Percentiles rank a stretch among this genome's conserved stretches.
These are phyloP conservation scores for Anhinga anhinga DNA, from an alignment of 2,113 vertebrate genomes.

Conservation along the genomic window DNA sequence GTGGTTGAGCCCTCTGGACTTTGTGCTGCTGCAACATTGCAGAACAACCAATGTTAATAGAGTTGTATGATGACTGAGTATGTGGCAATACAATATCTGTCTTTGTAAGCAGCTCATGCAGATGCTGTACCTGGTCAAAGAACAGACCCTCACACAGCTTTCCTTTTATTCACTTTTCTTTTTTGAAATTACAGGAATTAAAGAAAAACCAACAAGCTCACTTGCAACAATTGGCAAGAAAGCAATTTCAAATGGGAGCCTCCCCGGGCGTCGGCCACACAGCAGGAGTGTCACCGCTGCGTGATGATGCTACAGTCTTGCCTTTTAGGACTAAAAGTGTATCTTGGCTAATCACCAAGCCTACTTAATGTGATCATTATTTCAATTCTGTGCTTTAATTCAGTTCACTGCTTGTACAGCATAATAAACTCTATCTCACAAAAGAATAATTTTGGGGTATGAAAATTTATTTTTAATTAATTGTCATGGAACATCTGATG, in stretches of 20 bases:
- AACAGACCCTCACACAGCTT: background rate
- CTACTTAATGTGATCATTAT: background rate
- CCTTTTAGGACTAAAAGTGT: background rate
- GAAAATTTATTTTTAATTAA: background rate
- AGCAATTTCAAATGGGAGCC: background rate
- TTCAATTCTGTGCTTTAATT: background rate
- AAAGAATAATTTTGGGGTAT: background rate
- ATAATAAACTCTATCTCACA: background rate
- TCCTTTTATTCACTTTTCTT: background rate
- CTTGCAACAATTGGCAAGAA: background rate
- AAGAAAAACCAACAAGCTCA: background rate
- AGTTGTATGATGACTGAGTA: background rate
- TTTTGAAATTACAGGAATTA: background rate
- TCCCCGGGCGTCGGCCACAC: accelerated
- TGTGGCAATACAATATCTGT: too few relatives aligned
- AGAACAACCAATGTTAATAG: background rate
- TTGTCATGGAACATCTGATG: background rate
- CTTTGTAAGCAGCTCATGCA: background rate
- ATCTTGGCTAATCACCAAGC: background rate
- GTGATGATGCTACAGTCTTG: background rate
- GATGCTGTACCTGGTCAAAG: background rate
- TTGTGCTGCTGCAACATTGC: background rate
- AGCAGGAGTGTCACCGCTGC: background rate
- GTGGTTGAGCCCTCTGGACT: background rate
- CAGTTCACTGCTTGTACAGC: background rate